Percentiles rank a stretch among this genome's conserved stretches.
These are phyloP conservation scores for Gila robusta DNA, from an alignment of 2,797 vertebrate species.

Conservation along the genomic window DNA sequence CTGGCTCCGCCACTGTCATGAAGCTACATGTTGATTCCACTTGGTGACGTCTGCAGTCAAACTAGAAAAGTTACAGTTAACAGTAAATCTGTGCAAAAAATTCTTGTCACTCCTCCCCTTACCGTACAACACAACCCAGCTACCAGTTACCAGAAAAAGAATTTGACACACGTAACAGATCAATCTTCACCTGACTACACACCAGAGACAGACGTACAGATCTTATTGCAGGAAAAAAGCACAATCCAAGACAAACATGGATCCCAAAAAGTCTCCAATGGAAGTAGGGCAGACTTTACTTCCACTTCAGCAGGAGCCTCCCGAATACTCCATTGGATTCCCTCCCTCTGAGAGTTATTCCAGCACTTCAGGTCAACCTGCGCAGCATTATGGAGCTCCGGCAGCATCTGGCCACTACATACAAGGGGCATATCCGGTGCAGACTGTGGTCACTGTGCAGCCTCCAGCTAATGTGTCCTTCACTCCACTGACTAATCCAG, in stretches of 20 bases:
- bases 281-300: constrained; percentile 67
- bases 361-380: constrained; percentile 30
- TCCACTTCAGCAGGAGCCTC: constrained; percentile 70
- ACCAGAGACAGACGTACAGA: neutral
- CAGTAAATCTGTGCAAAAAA: neutral
- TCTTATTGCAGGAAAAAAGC: neutral
- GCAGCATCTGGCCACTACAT: neutral
- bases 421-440: constrained; percentile 6
- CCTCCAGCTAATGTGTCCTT: constrained; percentile 65
- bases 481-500: constrained; percentile 56
- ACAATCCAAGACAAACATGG: constrained; percentile 61
- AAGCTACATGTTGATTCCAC: neutral
- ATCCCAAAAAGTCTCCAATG: constrained; percentile 60
- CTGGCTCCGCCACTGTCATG: too few species aligned
- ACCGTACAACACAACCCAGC: neutral
- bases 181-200: neutral
- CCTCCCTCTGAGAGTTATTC: constrained; percentile 10
- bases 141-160: neutral
- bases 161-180: neutral
- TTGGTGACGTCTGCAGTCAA: neutral
- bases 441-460: constrained; percentile 61
- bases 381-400: constrained; percentile 45
- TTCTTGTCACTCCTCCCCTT: neutral
- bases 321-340: constrained; percentile 30
- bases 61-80: neutral